Conservation (phyloP, 2,797 vertebrate species). For the Tragopan temminckii region DNA sequence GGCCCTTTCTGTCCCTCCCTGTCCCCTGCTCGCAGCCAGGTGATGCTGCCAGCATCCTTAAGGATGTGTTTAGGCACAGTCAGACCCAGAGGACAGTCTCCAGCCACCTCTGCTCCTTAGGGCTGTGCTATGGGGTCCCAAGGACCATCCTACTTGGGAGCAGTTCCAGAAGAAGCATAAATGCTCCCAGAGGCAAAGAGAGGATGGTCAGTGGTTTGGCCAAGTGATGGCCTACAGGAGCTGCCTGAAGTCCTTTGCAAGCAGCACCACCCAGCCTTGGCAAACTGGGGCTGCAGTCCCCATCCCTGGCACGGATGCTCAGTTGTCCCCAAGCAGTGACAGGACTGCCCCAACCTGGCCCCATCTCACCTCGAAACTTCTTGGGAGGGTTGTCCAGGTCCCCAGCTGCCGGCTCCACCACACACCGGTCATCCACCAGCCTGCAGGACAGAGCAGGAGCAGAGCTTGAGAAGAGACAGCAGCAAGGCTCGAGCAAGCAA, state of each 20-base stretch:
- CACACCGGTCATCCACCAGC: slow-evolving; percentile 96
- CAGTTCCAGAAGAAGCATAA: not conserved
- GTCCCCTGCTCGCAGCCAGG: not conserved
- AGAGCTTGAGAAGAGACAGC: accelerated
- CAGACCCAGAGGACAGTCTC: not conserved
- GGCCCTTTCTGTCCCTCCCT: not conserved
- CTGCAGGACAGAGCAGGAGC: slow-evolving; percentile 72
- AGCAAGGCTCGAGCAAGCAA: accelerated
- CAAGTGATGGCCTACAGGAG: not conserved
- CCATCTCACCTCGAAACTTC: slow-evolving; percentile 93
- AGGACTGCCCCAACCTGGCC: not conserved
- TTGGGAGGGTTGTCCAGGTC: slow-evolving; percentile 97
- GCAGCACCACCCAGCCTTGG: not conserved
- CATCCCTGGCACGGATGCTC: accelerated
- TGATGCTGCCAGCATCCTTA: not conserved
- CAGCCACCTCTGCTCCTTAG: not conserved
- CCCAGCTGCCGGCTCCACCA: slow-evolving; percentile 93
- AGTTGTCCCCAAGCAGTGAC: accelerated
- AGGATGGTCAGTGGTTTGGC: not conserved
- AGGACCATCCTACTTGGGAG: not conserved
- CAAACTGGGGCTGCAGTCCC: not conserved
- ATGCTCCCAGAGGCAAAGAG: not conserved
- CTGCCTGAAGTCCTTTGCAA: not conserved
- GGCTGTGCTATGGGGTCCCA: not conserved
- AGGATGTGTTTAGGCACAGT: not conserved